Conservation (phyloP, 2,797 vertebrate species). For the Helarctos malayanus region DNA sequence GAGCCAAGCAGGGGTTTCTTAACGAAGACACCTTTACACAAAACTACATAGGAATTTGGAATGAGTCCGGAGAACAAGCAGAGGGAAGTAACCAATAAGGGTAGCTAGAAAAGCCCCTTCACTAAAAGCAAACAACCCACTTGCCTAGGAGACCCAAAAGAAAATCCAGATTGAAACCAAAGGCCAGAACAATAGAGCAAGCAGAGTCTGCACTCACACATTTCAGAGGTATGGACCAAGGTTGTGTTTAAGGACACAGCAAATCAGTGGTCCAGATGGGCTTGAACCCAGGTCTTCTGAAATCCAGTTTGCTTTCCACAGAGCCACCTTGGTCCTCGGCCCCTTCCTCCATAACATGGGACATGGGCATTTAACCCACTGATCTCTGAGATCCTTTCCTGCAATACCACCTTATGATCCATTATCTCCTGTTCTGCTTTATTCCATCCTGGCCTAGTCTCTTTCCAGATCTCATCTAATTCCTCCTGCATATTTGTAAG, state of each 20-base stretch:
- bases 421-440: not conserved
- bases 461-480: not conserved
- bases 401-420: not conserved
- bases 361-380: not conserved
- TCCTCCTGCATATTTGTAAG: not conserved
- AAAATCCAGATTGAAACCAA: not conserved
- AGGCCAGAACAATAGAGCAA: not conserved
- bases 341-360: not conserved
- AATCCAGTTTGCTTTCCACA: not conserved
- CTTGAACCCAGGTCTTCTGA: not conserved
- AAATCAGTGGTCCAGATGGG: not conserved
- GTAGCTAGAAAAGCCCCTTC: not conserved
- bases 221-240: not conserved
- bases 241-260: not conserved
- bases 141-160: not conserved
- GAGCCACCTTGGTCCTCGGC: not conserved
- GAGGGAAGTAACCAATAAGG: not conserved
- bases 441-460: not conserved
- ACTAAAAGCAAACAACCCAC: not conserved
- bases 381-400: not conserved
- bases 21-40: constrained; percentile 15
- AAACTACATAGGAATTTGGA: not conserved
- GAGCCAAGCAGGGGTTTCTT: not conserved
- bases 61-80: not conserved
- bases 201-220: not conserved